phyloP scores from a whole-genome alignment of 2,113 vertebrate species.

The Poeciliopsis retropinna region DNA sequence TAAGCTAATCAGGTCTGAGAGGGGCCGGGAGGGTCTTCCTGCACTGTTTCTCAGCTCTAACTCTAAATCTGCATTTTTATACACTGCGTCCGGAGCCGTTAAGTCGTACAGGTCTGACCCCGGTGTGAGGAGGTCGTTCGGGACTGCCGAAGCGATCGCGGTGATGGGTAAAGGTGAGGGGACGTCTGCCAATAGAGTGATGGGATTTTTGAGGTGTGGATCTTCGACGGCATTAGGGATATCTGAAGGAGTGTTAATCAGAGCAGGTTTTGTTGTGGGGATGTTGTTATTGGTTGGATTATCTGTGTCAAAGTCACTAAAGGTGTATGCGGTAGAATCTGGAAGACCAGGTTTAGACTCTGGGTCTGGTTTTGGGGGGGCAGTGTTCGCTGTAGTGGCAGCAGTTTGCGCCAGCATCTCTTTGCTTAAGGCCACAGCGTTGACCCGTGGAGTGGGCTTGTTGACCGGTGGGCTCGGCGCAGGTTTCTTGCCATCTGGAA shows the following conservation, averaged over 20 bases:
- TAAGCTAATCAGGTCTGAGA: slow-evolving; percentile 78
- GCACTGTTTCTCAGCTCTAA: slow-evolving; percentile 76
- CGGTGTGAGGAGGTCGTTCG: slow-evolving; percentile 13
- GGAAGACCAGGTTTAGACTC: slow-evolving; percentile 23
- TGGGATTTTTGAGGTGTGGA: slow-evolving; percentile 19
- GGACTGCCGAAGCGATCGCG: background rate
- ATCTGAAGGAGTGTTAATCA: slow-evolving; percentile 19
- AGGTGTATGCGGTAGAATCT: slow-evolving; percentile 16
- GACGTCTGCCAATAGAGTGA: slow-evolving; percentile 36
- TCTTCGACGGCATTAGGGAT: slow-evolving; percentile 19
- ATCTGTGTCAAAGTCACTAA: slow-evolving; percentile 28
- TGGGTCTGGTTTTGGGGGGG: slow-evolving; percentile 33
- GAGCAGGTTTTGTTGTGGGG: slow-evolving; percentile 21
- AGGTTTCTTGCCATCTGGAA: slow-evolving; percentile 34
- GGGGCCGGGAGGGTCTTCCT: slow-evolving; percentile 76
- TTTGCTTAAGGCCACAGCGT: slow-evolving; percentile 40
- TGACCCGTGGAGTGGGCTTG: slow-evolving; percentile 15
- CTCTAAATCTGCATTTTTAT: slow-evolving; percentile 82
- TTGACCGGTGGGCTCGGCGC: slow-evolving; percentile 52
- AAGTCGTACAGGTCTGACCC: slow-evolving; percentile 57
- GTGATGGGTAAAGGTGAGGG: slow-evolving; percentile 49
- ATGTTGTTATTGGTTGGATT: slow-evolving; percentile 25
- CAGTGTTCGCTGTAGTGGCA: slow-evolving; percentile 21
- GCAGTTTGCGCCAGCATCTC: slow-evolving; percentile 69
- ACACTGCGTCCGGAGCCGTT: slow-evolving; percentile 36